Conservation (phyloP, 1,140 invertebrate species). For the Lepidurus couesii region DNA sequence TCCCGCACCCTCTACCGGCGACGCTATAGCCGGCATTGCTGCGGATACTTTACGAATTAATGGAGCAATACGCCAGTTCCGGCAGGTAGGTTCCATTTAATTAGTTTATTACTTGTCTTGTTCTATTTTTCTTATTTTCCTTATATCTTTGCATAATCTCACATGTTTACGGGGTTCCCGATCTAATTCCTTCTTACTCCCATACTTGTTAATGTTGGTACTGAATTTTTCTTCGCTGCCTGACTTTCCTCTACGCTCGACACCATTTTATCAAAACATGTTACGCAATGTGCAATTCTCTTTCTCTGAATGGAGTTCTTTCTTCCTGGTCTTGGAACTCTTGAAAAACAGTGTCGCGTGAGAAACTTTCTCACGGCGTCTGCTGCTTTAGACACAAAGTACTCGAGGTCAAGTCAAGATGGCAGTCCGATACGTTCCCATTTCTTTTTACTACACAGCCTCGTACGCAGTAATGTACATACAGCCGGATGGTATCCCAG, state of each 20-base stretch:
- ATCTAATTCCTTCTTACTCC: too few relatives aligned
- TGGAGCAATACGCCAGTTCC: slow-evolving; percentile 91
- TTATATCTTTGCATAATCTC: not conserved
- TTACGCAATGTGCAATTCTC: too few relatives aligned
- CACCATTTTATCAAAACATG: too few relatives aligned
- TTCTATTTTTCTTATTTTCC: not conserved
- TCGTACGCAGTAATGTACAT: not conserved
- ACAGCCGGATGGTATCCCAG: not conserved
- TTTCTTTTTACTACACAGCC: not conserved
- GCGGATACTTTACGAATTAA: slow-evolving; percentile 94
- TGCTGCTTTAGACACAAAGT: not conserved
- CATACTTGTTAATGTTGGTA: too few relatives aligned
- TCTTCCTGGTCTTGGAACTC: too few relatives aligned
- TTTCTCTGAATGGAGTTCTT: too few relatives aligned
- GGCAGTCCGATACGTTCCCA: not conserved
- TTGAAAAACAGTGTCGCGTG: too few relatives aligned
- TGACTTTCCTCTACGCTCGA: too few relatives aligned
- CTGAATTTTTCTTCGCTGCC: too few relatives aligned
- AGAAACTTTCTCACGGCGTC: not conserved
- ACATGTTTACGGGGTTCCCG: not conserved
- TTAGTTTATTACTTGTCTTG: not conserved
- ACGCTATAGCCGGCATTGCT: slow-evolving; percentile 90
- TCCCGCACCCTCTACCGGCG: slow-evolving; percentile 40
- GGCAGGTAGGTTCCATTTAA: slow-evolving; percentile 68
- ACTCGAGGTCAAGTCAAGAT: not conserved